These are phyloP conservation scores for Mustela lutreola DNA, from an alignment of 2,113 vertebrate genomes.

Conservation along the genomic window DNA sequence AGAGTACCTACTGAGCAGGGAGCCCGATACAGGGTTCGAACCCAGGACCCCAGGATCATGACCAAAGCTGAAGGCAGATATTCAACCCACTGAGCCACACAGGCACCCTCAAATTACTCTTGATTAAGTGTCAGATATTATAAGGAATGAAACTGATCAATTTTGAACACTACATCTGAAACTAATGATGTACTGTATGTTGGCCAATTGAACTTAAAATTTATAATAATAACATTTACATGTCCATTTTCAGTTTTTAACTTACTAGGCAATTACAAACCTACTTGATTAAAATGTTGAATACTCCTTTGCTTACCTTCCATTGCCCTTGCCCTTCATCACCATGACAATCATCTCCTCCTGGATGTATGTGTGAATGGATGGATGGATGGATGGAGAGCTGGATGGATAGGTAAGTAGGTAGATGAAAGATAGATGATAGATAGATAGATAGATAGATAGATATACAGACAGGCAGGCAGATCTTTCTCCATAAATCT, in stretches of 20 bases:
- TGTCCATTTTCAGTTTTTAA: background rate
- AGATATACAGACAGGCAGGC: too few species aligned
- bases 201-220: background rate
- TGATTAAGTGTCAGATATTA: constrained; percentile 52
- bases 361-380: background rate
- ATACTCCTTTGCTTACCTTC: background rate
- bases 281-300: background rate
- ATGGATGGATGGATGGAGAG: too few species aligned
- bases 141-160: background rate
- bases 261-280: background rate
- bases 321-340: background rate
- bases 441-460: too few species aligned
- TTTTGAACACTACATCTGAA: too few species aligned
- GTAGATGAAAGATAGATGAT: background rate
- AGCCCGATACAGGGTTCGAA: too few species aligned
- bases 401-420: too few species aligned
- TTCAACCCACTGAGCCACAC: background rate
- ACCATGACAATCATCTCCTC: background rate
- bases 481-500: background rate
- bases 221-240: constrained; percentile 37
- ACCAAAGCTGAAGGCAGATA: background rate
- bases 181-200: too few species aligned
- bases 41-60: background rate
- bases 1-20: background rate
- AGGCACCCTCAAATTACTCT: background rate